Evolutionary conservation across 1,140 invertebrate species (phyloP).

Genomic region (Papilio aristodemus): DNA sequence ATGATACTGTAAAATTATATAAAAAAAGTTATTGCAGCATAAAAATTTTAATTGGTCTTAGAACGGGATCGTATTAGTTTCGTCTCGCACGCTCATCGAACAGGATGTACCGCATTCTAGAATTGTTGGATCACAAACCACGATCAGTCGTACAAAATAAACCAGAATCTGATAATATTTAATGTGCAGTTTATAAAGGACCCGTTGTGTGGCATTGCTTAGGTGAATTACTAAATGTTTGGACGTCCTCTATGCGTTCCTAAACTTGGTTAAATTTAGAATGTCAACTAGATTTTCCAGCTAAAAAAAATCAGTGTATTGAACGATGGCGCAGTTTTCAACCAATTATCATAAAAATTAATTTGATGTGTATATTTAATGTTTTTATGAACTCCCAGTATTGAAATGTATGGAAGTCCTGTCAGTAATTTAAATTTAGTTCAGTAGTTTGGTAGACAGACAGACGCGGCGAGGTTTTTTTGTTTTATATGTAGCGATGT

Average conservation of each 20-base stretch:
- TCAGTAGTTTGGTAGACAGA: neutral
- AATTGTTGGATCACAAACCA: slow-evolving; percentile 21
- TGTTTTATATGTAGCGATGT: neutral
- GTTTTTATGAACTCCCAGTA: too few species aligned
- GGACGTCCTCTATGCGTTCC: neutral
- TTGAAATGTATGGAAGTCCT: too few species aligned
- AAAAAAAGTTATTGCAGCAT: slow-evolving; percentile 28
- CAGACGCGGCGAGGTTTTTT: neutral
- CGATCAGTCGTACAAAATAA: neutral
- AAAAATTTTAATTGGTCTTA: slow-evolving; percentile 30
- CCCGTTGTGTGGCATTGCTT: neutral
- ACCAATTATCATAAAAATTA: too few species aligned
- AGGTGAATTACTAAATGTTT: neutral
- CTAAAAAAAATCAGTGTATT: too few species aligned
- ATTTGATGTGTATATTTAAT: too few species aligned
- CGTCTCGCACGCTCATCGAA: neutral
- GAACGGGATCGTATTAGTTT: slow-evolving; percentile 25
- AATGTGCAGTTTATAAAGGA: neutral
- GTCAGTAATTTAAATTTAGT: too few species aligned
- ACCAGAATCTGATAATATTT: slow-evolving; percentile 3
- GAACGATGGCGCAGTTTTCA: too few species aligned
- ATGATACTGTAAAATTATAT: neutral
- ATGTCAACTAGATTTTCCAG: too few species aligned
- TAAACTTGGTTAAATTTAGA: too few species aligned
- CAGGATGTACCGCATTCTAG: slow-evolving; percentile 27